Conservation (phyloP, 1,140 invertebrate genomes). For the Bombus polaris region DNA sequence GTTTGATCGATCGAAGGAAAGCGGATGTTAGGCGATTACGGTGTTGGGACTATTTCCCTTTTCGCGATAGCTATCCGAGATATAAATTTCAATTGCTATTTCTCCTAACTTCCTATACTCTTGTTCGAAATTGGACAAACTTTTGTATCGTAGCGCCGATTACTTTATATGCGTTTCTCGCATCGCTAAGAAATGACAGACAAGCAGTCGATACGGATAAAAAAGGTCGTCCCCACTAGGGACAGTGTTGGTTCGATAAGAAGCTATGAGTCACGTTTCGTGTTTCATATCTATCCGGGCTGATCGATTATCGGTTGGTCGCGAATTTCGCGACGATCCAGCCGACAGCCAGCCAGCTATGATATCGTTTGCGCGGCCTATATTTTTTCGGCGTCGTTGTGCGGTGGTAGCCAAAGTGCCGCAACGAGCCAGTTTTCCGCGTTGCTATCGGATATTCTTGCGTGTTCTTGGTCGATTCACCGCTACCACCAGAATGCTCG, state of each 20-base stretch:
- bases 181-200: fast-evolving
- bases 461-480: not conserved
- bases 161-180: not conserved
- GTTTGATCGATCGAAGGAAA: constrained; percentile 12
- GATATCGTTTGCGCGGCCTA: not conserved
- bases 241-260: not conserved
- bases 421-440: not conserved
- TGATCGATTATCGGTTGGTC: not conserved
- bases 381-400: not conserved
- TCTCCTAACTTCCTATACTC: not conserved
- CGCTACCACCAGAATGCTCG: not conserved
- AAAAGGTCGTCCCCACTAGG: not conserved
- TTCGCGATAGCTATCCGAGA: not conserved
- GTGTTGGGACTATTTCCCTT: too few species aligned
- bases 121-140: too few species aligned
- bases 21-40: not conserved
- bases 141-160: not conserved
- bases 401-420: not conserved
- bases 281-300: not conserved
- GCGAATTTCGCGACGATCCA: constrained; percentile 5
- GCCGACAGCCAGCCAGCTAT: too few species aligned
- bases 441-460: constrained; percentile 22
- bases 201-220: not conserved
- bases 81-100: not conserved
- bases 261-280: not conserved